Evolutionary conservation across 2,888 invertebrate species (phyloP).

Genomic region (Heliconius charithonia): DNA sequence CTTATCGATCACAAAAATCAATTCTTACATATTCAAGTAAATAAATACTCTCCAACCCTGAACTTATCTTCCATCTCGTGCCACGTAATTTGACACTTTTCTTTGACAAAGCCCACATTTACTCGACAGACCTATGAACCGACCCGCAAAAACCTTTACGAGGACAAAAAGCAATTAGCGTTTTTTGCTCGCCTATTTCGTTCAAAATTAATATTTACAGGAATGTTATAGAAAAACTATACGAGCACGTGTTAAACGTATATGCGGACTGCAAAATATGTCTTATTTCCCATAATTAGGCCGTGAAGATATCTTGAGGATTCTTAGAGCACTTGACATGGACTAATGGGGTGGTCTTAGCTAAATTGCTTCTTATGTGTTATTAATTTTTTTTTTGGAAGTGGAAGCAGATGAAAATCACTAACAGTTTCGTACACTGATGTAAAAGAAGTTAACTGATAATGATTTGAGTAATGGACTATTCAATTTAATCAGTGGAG

Average conservation of each 20-base stretch:
- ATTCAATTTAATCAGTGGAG: not conserved
- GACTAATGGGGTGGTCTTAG: constrained; percentile 67
- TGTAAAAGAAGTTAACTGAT: no score
- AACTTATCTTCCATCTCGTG: constrained; percentile 77
- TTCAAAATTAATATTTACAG: constrained; percentile 78
- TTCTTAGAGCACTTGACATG: constrained; percentile 48
- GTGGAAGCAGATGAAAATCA: not conserved
- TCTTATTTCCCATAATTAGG: constrained; percentile 83
- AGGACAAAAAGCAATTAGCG: constrained; percentile 80
- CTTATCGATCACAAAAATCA: not conserved
- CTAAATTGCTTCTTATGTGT: constrained; percentile 4
- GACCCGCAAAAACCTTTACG: constrained; percentile 71
- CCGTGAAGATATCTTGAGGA: constrained; percentile 69
- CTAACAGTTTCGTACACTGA: not conserved
- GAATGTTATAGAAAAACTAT: constrained; percentile 68
- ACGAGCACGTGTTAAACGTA: constrained; percentile 78
- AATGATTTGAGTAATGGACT: not conserved
- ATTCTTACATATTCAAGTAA: constrained; percentile 29
- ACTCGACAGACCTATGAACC: constrained; percentile 68
- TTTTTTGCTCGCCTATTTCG: constrained; percentile 70
- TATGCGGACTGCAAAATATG: constrained; percentile 74
- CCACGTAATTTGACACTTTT: constrained; percentile 83
- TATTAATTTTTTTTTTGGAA: not conserved
- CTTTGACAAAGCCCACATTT: constrained; percentile 82
- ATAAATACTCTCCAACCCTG: constrained; percentile 63